These are phyloP conservation scores for Drosophila merina DNA, from an alignment of 2,888 invertebrate species.

Conservation along the genomic window DNA sequence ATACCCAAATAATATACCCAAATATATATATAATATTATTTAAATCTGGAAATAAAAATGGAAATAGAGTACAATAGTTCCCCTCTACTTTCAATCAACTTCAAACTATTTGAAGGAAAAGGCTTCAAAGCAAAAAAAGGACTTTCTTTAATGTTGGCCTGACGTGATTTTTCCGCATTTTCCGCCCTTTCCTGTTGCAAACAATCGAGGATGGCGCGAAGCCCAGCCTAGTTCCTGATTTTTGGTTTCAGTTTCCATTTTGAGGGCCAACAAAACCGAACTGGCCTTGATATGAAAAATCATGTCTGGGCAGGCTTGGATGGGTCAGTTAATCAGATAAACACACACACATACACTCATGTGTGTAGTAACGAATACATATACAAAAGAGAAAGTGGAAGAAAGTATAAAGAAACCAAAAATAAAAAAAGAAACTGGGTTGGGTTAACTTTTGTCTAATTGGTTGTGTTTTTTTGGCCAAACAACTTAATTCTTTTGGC, in stretches of 20 bases:
- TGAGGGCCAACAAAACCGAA: constrained; percentile 39
- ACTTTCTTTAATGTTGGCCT: constrained; percentile 60
- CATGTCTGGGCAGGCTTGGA: constrained; percentile 67
- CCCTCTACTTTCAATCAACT: background rate
- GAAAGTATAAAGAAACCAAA: background rate
- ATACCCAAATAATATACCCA: background rate
- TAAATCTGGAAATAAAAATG: background rate
- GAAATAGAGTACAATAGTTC: background rate
- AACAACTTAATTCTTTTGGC: constrained; percentile 69
- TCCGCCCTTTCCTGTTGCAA: constrained; percentile 61
- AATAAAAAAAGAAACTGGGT: constrained; percentile 8
- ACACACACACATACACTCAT: constrained; percentile 8
- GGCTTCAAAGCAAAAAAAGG: constrained; percentile 1
- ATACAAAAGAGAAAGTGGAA: background rate
- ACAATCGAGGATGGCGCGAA: constrained; percentile 53
- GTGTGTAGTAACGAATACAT: background rate
- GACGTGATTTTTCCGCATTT: constrained; percentile 66
- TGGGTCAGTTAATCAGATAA: constrained; percentile 72
- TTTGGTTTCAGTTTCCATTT: constrained; percentile 25
- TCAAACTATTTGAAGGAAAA: background rate
- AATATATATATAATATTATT: background rate
- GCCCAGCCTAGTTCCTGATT: constrained; percentile 68
- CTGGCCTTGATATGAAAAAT: constrained; percentile 59
- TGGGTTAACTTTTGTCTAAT: constrained; percentile 54
- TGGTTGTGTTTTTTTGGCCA: constrained; percentile 52